phyloP scores from a whole-genome alignment of 2,797 vertebrate genomes.

The Rhinoraja longicauda region DNA sequence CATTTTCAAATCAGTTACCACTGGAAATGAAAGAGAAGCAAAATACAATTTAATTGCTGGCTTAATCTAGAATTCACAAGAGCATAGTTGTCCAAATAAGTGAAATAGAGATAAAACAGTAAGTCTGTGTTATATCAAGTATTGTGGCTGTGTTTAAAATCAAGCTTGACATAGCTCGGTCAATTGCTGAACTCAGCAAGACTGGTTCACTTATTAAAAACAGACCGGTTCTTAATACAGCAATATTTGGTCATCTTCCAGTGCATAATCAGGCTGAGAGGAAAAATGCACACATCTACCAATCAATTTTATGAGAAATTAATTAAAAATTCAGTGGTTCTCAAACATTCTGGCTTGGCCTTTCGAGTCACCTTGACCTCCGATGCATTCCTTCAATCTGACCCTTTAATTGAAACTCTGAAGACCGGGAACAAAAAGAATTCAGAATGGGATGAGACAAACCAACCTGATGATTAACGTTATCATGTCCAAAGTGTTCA shows the following conservation, averaged over 20 bases:
- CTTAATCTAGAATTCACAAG: not conserved
- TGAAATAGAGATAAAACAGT: conserved; percentile 24
- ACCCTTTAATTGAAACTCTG: not conserved
- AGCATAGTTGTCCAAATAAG: conserved; percentile 24
- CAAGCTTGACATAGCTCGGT: not conserved
- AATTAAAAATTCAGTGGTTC: not conserved
- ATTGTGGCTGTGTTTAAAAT: conserved; percentile 7
- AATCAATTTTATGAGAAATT: not conserved
- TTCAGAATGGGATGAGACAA: not conserved
- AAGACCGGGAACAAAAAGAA: not conserved
- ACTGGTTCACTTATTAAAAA: conserved; percentile 32
- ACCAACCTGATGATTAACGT: not conserved
- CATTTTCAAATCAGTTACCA: not conserved
- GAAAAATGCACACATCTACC: conserved; percentile 17
- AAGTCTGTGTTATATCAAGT: conserved; percentile 27
- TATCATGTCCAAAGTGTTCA: too few relatives aligned
- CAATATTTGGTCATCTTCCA: conserved; percentile 19
- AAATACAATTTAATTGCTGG: conserved; percentile 16
- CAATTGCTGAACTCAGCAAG: conserved; percentile 33
- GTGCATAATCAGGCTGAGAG: not conserved
- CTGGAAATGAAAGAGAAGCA: not conserved
- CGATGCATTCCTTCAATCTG: not conserved
- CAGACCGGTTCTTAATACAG: conserved; percentile 14
- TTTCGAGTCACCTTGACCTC: not conserved
- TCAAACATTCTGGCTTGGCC: not conserved